phyloP scores from a whole-genome alignment of 2,888 invertebrate species.

The Microplitis deprimator region DNA sequence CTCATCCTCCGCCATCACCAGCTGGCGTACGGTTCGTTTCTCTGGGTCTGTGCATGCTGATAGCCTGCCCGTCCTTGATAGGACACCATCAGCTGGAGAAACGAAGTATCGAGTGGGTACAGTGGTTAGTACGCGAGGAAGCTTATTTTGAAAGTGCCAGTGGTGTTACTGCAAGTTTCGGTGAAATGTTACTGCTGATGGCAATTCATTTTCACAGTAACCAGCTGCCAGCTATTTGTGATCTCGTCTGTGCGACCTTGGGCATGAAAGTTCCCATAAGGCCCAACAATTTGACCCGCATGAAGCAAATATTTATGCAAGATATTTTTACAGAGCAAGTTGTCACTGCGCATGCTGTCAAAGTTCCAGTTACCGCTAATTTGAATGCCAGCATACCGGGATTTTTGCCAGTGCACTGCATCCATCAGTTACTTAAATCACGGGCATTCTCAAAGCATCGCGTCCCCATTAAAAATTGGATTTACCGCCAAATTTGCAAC shows the following conservation, averaged over 20 bases:
- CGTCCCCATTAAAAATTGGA: conserved; percentile 97
- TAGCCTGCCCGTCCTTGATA: conserved; percentile 92
- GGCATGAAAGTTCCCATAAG: conserved; percentile 95
- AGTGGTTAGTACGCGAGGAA: conserved; percentile 93
- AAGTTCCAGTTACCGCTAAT: conserved; percentile 93
- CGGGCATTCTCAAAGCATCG: conserved; percentile 96
- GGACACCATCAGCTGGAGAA: conserved; percentile 81
- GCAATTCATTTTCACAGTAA: conserved; percentile 98
- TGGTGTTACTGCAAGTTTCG: conserved; percentile 90
- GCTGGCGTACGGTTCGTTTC: conserved; percentile 95
- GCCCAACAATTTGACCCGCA: conserved; percentile 88
- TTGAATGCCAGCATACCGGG: conserved; percentile 91
- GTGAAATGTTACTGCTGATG: conserved; percentile 95
- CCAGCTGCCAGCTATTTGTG: conserved; percentile 92
- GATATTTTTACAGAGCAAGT: conserved; percentile 98
- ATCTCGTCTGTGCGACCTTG: conserved; percentile 92
- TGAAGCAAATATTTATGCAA: conserved; percentile 95
- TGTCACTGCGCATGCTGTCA: conserved; percentile 95
- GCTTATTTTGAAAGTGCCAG: conserved; percentile 89
- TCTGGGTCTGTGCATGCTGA: conserved; percentile 92
- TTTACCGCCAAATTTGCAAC: conserved; percentile 92
- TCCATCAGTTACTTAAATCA: conserved; percentile 94
- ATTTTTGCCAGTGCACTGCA: conserved; percentile 95
- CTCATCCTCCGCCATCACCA: conserved; percentile 90
- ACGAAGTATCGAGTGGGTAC: conserved; percentile 91